Evolutionary conservation across 2,888 invertebrate species (phyloP).

Genomic region (Polydesmus complanatus): DNA sequence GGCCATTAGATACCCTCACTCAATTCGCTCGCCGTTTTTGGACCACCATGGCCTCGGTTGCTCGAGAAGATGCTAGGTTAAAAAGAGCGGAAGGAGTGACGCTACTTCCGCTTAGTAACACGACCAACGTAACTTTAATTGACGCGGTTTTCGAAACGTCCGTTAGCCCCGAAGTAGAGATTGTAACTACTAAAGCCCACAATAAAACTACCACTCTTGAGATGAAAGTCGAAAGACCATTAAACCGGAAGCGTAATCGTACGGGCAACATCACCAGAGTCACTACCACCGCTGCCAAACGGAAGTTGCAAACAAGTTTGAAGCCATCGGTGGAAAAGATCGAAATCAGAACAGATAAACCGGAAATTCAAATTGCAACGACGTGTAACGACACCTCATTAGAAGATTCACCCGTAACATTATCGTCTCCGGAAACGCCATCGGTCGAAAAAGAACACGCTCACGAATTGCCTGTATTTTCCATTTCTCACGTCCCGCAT

Average conservation of each 20-base stretch:
- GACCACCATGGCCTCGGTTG: conserved; percentile 7
- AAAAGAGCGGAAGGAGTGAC: not conserved
- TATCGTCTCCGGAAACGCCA: not conserved
- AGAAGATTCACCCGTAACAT: not conserved
- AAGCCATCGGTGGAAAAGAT: not conserved
- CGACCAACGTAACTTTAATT: not conserved
- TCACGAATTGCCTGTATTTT: not conserved
- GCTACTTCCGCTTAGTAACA: not conserved
- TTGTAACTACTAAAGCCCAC: not conserved
- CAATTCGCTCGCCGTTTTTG: conserved; percentile 4
- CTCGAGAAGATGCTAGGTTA: not conserved
- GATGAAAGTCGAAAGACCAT: not conserved
- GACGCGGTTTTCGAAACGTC: not conserved
- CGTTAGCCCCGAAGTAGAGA: not conserved
- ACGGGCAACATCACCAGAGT: not conserved
- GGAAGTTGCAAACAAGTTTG: not conserved
- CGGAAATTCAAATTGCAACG: no score
- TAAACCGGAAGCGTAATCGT: not conserved
- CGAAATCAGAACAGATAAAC: not conserved
- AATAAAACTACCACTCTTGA: not conserved
- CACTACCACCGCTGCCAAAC: not conserved
- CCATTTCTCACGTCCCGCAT: not conserved
- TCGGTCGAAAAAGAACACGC: not conserved
- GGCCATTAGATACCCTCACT: not conserved
- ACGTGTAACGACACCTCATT: not conserved